These are phyloP conservation scores for Plebejus anna DNA, from an alignment of 2,888 invertebrate species.

Conservation along the genomic window DNA sequence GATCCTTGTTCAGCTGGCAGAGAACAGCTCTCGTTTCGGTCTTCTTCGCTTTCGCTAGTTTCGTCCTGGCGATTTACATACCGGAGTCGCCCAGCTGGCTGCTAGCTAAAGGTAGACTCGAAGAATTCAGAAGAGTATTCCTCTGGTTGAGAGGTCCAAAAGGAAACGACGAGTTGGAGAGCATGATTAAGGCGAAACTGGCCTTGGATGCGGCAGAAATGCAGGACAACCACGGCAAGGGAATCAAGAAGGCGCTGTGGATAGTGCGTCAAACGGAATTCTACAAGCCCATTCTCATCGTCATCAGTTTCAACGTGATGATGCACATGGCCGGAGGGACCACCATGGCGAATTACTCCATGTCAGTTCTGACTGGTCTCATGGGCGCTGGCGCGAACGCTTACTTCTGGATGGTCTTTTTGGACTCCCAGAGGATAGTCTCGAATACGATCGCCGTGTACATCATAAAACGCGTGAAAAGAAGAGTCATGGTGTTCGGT, in stretches of 20 bases:
- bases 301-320: constrained; percentile 80
- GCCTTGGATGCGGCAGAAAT: constrained; percentile 43
- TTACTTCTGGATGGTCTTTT: constrained; percentile 81
- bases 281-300: constrained; percentile 76
- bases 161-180: constrained; percentile 60
- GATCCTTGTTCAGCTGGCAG: constrained; percentile 79
- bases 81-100: constrained; percentile 85
- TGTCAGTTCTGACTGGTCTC: constrained; percentile 76
- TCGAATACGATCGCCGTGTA: constrained; percentile 80
- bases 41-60: constrained; percentile 62
- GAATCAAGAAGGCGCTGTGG: constrained; percentile 34
- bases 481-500: constrained; percentile 79
- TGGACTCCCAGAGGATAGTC: constrained; percentile 81
- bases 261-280: constrained; percentile 68
- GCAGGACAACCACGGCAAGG: constrained; percentile 38
- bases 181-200: constrained; percentile 53
- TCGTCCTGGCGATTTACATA: constrained; percentile 56
- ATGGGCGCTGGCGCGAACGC: constrained; percentile 80
- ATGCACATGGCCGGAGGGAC: constrained; percentile 84
- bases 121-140: constrained; percentile 77
- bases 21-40: constrained; percentile 71
- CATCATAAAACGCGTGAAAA: constrained; percentile 77
- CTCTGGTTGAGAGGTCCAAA: constrained; percentile 78
- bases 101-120: constrained; percentile 70
- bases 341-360: constrained; percentile 83